Evolutionary conservation across 2,888 invertebrate genomes (phyloP).

Genomic region (Meandrusa payeni): DNA sequence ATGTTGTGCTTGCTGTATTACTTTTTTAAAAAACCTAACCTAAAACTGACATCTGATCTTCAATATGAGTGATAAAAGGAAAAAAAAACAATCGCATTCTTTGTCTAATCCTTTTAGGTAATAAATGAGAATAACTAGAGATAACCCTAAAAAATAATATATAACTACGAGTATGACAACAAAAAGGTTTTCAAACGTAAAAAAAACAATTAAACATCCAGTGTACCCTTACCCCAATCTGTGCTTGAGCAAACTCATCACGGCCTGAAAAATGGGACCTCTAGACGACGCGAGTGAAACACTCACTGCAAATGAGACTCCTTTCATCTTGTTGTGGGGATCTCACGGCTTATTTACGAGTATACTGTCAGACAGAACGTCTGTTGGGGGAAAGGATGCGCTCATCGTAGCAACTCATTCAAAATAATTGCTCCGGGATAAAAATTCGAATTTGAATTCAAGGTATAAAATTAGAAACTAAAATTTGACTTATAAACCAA

Average conservation of each 20-base stretch:
- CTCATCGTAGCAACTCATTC: constrained; percentile 26
- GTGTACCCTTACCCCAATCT: constrained; percentile 36
- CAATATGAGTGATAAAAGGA: too few relatives aligned
- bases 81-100: too few relatives aligned
- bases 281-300: constrained; percentile 46
- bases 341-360: constrained; percentile 47
- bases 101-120: too few relatives aligned
- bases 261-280: constrained; percentile 52
- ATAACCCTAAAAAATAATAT: too few relatives aligned
- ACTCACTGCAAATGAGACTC: constrained; percentile 61
- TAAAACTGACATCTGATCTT: too few relatives aligned
- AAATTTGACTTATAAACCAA: too few relatives aligned
- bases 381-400: constrained; percentile 23
- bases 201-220: constrained; percentile 25
- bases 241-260: constrained; percentile 51
- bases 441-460: constrained; percentile 2
- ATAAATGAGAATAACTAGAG: too few relatives aligned
- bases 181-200: too few relatives aligned
- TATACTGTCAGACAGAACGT: constrained; percentile 21
- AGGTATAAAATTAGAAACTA: neutral
- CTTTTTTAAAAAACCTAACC: too few relatives aligned
- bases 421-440: constrained; percentile 20
- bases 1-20: too few relatives aligned
- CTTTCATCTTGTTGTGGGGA: constrained; percentile 44
- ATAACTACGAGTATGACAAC: too few relatives aligned